These are phyloP conservation scores for Callipepla californica DNA, from an alignment of 2,113 vertebrate genomes.

Conservation along the genomic window DNA sequence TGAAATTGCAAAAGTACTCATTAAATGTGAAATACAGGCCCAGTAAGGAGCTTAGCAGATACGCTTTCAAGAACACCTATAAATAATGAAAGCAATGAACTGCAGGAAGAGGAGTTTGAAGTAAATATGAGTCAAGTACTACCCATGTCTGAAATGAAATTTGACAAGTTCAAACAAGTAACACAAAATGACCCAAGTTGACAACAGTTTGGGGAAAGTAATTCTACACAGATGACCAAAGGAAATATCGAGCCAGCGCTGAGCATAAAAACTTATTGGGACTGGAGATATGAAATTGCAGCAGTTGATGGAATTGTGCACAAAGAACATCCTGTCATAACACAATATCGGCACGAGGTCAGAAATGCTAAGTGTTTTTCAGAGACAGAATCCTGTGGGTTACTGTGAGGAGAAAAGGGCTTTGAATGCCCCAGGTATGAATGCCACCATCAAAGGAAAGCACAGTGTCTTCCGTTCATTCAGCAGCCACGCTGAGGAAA, in stretches of 20 bases:
- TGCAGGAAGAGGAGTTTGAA: conserved; percentile 62
- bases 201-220: conserved; percentile 62
- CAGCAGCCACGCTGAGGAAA: neutral
- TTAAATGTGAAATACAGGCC: conserved; percentile 71
- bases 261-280: conserved; percentile 50
- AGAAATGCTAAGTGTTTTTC: neutral
- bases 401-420: neutral
- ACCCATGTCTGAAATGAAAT: conserved; percentile 63
- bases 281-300: conserved; percentile 44
- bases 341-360: neutral
- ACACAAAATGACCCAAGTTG: conserved; percentile 68
- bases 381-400: neutral
- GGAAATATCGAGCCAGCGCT: conserved; percentile 25
- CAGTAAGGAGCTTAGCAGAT: conserved; percentile 64
- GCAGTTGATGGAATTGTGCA: neutral
- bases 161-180: conserved; percentile 72
- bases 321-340: conserved; percentile 14
- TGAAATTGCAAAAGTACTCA: conserved; percentile 71
- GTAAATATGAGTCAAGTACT: conserved; percentile 65
- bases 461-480: neutral
- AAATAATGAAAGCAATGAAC: conserved; percentile 72
- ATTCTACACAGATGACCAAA: conserved; percentile 62
- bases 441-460: neutral
- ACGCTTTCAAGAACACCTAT: conserved; percentile 67
- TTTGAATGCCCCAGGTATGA: neutral